Percentiles rank a stretch among this genome's conserved stretches.
Conservation (phyloP, 2,888 invertebrate genomes). For the Melanotus villosus region DNA sequence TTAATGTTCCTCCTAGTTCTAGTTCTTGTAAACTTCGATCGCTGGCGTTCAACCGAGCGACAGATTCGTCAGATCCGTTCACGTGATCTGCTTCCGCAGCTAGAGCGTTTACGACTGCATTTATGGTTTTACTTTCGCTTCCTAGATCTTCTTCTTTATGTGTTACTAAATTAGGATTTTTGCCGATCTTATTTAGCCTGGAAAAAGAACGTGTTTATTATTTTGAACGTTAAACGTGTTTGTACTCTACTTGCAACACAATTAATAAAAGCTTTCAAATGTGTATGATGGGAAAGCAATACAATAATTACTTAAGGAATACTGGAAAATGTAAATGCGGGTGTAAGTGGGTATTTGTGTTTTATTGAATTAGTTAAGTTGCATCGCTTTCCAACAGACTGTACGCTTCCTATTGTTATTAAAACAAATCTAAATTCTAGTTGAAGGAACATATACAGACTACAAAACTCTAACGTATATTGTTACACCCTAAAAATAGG, state of each 20-base stretch:
- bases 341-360: conserved; percentile 47
- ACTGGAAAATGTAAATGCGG: conserved; percentile 11
- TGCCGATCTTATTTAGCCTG: conserved; percentile 94
- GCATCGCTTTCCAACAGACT: conserved; percentile 55
- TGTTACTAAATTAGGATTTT: conserved; percentile 94
- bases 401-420: conserved; percentile 26
- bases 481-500: too few species aligned
- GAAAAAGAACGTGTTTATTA: conserved; percentile 34
- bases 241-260: conserved; percentile 37
- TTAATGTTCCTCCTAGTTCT: conserved; percentile 80
- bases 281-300: conserved; percentile 26
- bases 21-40: conserved; percentile 72
- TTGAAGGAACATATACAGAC: too few species aligned
- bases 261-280: conserved; percentile 43
- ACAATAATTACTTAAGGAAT: conserved; percentile 27
- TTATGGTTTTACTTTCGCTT: conserved; percentile 87
- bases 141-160: conserved; percentile 81
- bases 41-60: conserved; percentile 66
- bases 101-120: conserved; percentile 92
- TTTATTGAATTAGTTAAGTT: conserved; percentile 57
- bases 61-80: conserved; percentile 83
- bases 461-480: too few species aligned
- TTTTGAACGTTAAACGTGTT: neutral
- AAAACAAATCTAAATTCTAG: too few species aligned
- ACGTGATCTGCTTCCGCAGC: conserved; percentile 92